Percentiles rank a stretch among this genome's conserved stretches.
phyloP scores from a whole-genome alignment of 2,888 invertebrate species.

The Trisateles emortualis region DNA sequence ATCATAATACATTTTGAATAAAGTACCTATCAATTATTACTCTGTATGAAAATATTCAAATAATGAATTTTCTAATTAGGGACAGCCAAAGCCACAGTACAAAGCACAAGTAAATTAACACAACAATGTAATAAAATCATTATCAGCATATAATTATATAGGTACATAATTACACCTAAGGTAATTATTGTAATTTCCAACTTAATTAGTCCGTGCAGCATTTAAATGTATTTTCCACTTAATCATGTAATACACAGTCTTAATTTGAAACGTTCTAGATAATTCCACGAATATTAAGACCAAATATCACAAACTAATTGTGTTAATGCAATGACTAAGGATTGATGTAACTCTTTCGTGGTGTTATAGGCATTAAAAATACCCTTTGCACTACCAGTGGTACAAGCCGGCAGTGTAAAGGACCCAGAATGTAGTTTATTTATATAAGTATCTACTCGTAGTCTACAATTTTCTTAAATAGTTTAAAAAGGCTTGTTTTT shows the following conservation, averaged over 20 bases:
- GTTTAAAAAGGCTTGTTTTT: too few relatives aligned
- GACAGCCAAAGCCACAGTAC: neutral
- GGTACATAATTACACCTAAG: conserved; percentile 21
- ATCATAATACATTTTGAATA: too few relatives aligned
- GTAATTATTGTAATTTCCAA: conserved; percentile 24
- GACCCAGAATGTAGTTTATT: too few relatives aligned
- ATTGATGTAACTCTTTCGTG: too few relatives aligned
- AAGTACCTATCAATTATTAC: too few relatives aligned
- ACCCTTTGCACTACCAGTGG: too few relatives aligned
- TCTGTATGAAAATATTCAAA: neutral
- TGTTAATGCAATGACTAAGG: too few relatives aligned
- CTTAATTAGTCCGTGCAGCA: conserved; percentile 20
- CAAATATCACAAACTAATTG: conserved; percentile 37
- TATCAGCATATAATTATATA: conserved; percentile 17
- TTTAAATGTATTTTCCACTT: conserved; percentile 32
- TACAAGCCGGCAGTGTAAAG: too few relatives aligned
- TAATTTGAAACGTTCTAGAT: conserved; percentile 42
- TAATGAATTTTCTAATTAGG: neutral
- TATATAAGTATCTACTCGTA: too few relatives aligned
- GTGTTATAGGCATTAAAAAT: too few relatives aligned
- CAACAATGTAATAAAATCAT: conserved; percentile 13
- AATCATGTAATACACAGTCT: conserved; percentile 25
- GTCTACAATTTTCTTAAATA: too few relatives aligned
- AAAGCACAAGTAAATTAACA: neutral
- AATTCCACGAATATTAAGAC: conserved; percentile 40